These are phyloP conservation scores for Lontra canadensis DNA, from an alignment of 2,113 vertebrate species.

Conservation along the genomic window DNA sequence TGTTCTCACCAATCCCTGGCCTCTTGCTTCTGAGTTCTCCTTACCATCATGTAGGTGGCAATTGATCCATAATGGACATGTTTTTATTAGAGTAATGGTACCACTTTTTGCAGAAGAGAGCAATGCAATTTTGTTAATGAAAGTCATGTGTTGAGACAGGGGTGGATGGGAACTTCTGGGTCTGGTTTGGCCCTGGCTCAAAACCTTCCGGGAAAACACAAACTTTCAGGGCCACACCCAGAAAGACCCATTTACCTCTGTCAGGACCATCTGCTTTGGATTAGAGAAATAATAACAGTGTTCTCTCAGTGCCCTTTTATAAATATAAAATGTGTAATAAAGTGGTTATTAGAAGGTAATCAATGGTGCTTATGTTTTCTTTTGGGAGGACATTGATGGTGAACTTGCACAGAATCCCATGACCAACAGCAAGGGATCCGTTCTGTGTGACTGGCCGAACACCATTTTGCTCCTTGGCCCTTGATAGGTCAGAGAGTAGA, in stretches of 20 bases:
- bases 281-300: slow-evolving; percentile 73
- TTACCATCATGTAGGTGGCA: slow-evolving; percentile 72
- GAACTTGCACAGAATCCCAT: background rate
- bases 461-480: background rate
- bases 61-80: slow-evolving; percentile 67
- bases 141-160: slow-evolving; percentile 76
- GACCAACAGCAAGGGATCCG: background rate
- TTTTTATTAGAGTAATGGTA: slow-evolving; percentile 76
- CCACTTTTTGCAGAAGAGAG: slow-evolving; percentile 77
- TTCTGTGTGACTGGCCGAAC: background rate
- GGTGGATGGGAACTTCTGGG: slow-evolving; percentile 71
- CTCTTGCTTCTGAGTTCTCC: background rate
- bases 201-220: slow-evolving; percentile 78
- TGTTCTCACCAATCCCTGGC: slow-evolving; percentile 22
- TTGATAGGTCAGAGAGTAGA: background rate
- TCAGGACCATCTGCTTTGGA: slow-evolving; percentile 76
- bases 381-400: slow-evolving; percentile 24
- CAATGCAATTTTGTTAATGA: slow-evolving; percentile 77
- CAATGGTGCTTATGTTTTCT: slow-evolving; percentile 66
- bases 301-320: slow-evolving; percentile 35
- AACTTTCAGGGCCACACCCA: slow-evolving; percentile 70
- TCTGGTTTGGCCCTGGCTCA: slow-evolving; percentile 73
- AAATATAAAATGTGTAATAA: slow-evolving; percentile 72
- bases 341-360: slow-evolving; percentile 70
- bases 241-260: slow-evolving; percentile 74